These are phyloP conservation scores for Mechanitis mazaeus DNA, from an alignment of 2,888 invertebrate species.

Conservation along the genomic window DNA sequence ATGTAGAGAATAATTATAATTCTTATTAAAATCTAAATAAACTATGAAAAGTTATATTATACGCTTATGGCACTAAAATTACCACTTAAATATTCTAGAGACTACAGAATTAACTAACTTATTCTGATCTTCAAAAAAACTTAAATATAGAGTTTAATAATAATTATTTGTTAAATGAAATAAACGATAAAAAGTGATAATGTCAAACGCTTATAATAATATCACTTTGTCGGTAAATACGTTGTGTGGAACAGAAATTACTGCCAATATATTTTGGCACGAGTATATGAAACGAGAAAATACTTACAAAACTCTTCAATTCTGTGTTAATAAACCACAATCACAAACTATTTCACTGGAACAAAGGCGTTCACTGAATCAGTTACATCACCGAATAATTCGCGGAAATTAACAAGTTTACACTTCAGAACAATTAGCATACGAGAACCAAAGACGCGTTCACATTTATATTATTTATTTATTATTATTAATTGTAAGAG, in stretches of 20 bases:
- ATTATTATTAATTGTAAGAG: constrained; percentile 3
- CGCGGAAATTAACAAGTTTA: constrained; percentile 50
- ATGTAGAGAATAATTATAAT: too few relatives aligned
- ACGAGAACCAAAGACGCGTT: constrained; percentile 36
- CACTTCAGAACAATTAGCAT: constrained; percentile 24
- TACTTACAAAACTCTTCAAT: constrained; percentile 42
- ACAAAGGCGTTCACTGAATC: constrained; percentile 56
- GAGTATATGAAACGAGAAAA: constrained; percentile 21
- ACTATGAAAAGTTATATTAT: constrained; percentile 6
- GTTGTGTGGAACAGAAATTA: constrained; percentile 56
- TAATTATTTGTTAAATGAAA: too few relatives aligned
- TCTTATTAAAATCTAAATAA: too few relatives aligned
- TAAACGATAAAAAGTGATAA: constrained; percentile 2
- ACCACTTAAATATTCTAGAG: neutral
- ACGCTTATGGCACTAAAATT: constrained; percentile 21
- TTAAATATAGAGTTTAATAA: too few relatives aligned
- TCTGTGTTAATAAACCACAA: constrained; percentile 52
- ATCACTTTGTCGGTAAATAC: constrained; percentile 42
- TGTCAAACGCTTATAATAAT: constrained; percentile 41
- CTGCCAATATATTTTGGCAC: constrained; percentile 65
- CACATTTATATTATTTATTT: constrained; percentile 5
- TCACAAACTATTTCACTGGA: constrained; percentile 50
- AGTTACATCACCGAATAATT: constrained; percentile 60
- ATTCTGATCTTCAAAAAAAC: neutral
- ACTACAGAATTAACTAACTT: neutral